Evolutionary conservation across 1,140 invertebrate genomes (phyloP).

Genomic region (Agrilus planipennis): DNA sequence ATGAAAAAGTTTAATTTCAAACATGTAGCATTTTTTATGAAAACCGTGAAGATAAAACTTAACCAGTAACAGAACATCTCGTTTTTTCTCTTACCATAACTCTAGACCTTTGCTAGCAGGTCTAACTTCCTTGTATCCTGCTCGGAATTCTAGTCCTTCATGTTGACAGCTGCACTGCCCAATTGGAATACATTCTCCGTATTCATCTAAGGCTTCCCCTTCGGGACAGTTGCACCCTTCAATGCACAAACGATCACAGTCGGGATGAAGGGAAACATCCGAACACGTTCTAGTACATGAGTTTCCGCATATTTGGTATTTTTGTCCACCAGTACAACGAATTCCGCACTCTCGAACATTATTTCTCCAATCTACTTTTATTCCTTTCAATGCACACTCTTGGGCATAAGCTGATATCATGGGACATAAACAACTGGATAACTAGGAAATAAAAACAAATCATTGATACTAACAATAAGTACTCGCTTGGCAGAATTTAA

Average conservation of each 20-base stretch:
- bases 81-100: slow-evolving; percentile 50
- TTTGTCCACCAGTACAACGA: slow-evolving; percentile 63
- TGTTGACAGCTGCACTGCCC: slow-evolving; percentile 64
- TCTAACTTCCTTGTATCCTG: slow-evolving; percentile 62
- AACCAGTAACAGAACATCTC: too few species aligned
- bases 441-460: slow-evolving; percentile 17
- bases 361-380: slow-evolving; percentile 63
- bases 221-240: slow-evolving; percentile 80
- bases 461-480: not conserved
- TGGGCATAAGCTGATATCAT: slow-evolving; percentile 67
- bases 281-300: slow-evolving; percentile 59
- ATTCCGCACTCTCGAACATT: slow-evolving; percentile 68
- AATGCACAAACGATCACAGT: slow-evolving; percentile 56
- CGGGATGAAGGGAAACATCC: slow-evolving; percentile 41
- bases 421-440: slow-evolving; percentile 64
- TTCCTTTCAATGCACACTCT: slow-evolving; percentile 58
- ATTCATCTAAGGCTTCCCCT: slow-evolving; percentile 57
- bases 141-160: slow-evolving; percentile 55
- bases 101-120: slow-evolving; percentile 50
- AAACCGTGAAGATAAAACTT: too few species aligned
- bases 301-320: slow-evolving; percentile 67
- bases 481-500: not conserved
- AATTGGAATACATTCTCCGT: slow-evolving; percentile 63
- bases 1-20: too few species aligned
- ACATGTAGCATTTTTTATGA: too few species aligned